Evolutionary conservation across 2,888 invertebrate genomes (phyloP).

Genomic region (Heteromyza rotundicornis): DNA sequence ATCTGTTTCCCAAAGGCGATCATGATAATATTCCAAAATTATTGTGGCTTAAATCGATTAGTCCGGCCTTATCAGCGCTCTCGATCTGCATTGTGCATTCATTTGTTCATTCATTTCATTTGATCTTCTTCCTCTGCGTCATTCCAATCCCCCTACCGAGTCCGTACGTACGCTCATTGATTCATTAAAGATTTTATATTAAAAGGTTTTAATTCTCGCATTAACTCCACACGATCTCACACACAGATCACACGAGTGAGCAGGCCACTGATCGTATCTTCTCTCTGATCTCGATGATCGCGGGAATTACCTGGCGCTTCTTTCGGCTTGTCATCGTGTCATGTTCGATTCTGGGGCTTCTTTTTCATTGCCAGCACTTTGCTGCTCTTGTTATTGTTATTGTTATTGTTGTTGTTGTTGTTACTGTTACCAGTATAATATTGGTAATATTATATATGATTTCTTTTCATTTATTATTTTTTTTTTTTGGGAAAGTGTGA

Average conservation of each 20-base stretch:
- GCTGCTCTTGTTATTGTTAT: conserved; percentile 21
- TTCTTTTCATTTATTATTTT: conserved; percentile 19
- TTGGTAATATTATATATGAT: conserved; percentile 1
- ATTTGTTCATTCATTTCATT: conserved; percentile 27
- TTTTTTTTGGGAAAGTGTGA: conserved; percentile 51
- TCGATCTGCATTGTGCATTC: conserved; percentile 48
- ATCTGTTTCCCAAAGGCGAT: too few species aligned
- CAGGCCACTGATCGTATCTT: too few species aligned
- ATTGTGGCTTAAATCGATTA: conserved; percentile 60
- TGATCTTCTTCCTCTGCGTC: conserved; percentile 13
- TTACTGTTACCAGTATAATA: too few species aligned
- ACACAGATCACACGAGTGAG: conserved; percentile 43
- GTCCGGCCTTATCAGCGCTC: conserved; percentile 56
- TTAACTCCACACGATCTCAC: conserved; percentile 59
- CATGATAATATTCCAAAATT: conserved; percentile 34
- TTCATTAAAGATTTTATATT: conserved; percentile 56
- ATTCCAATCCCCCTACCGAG: not conserved
- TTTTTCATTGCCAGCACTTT: conserved; percentile 44
- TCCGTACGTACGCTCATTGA: conserved; percentile 41
- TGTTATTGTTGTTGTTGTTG: conserved; percentile 26
- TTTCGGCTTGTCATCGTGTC: conserved; percentile 58
- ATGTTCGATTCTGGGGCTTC: conserved; percentile 51
- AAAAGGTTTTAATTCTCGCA: conserved; percentile 59
- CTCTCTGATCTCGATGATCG: not conserved
- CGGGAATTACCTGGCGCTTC: conserved; percentile 40